Evolutionary conservation across 2,888 invertebrate species (phyloP).

Genomic region (Melanophora roralis): DNA sequence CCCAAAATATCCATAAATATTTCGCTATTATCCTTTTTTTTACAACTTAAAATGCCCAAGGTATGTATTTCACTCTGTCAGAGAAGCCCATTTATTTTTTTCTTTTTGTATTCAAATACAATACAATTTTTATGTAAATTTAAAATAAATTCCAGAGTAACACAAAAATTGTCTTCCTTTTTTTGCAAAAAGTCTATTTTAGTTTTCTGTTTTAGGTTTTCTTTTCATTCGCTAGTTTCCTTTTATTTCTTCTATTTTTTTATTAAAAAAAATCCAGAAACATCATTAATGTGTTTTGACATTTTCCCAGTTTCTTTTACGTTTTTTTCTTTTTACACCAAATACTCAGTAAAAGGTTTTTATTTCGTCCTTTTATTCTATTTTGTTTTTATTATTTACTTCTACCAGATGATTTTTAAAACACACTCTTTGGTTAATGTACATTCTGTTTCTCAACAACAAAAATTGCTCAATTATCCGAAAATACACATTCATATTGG

Average conservation of each 20-base stretch:
- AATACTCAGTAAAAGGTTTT: slow-evolving; percentile 20
- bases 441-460: background rate
- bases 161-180: slow-evolving; percentile 32
- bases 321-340: background rate
- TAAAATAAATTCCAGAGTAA: slow-evolving; percentile 14
- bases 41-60: too few species aligned
- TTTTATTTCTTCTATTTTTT: slow-evolving; percentile 26
- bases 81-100: too few species aligned
- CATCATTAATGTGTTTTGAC: slow-evolving; percentile 30
- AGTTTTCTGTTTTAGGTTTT: slow-evolving; percentile 5
- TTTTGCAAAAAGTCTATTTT: slow-evolving; percentile 36
- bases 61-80: too few species aligned
- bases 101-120: background rate
- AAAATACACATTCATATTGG: slow-evolving; percentile 39
- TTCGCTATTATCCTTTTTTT: background rate
- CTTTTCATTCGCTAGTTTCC: slow-evolving; percentile 9
- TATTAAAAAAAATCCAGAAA: slow-evolving; percentile 8
- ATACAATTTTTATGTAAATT: background rate
- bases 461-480: slow-evolving; percentile 41
- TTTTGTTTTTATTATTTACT: slow-evolving; percentile 50
- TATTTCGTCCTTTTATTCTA: slow-evolving; percentile 14
- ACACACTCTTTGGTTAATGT: background rate
- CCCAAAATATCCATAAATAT: slow-evolving; percentile 41
- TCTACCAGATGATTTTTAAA: slow-evolving; percentile 49
- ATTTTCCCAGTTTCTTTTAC: too few species aligned